Evolutionary conservation across 2,113 vertebrate genomes (phyloP).

Genomic region (Centropristis striata): DNA sequence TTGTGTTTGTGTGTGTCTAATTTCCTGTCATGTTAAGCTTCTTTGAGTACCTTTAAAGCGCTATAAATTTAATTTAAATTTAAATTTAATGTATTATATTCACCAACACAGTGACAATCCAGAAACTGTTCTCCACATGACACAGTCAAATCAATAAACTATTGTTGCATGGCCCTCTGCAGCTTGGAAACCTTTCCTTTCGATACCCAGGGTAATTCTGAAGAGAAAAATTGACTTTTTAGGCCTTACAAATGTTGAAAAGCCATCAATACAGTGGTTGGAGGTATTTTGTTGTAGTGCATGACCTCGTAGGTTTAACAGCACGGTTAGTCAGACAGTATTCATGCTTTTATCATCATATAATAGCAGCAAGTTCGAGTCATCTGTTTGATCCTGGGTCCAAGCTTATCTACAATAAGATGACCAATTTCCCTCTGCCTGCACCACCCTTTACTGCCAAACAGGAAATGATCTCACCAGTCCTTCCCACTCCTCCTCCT

Average conservation of each 20-base stretch:
- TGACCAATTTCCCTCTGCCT: constrained; percentile 45
- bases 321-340: neutral
- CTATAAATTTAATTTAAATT: too few species aligned
- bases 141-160: neutral
- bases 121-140: neutral
- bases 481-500: neutral
- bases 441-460: constrained; percentile 44
- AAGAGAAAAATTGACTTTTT: neutral
- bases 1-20: too few species aligned
- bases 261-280: neutral
- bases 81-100: too few species aligned
- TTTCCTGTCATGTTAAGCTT: too few species aligned
- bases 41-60: too few species aligned
- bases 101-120: neutral
- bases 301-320: neutral
- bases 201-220: neutral
- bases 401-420: constrained; percentile 44
- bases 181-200: neutral
- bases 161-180: neutral
- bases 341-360: neutral
- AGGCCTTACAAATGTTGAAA: neutral
- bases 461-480: constrained; percentile 72
- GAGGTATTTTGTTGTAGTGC: neutral
- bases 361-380: neutral
- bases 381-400: constrained; percentile 14